Percentiles rank a stretch among this genome's conserved stretches.
Conservation (phyloP, 2,797 vertebrate genomes). For the Notamacropus eugenii region DNA sequence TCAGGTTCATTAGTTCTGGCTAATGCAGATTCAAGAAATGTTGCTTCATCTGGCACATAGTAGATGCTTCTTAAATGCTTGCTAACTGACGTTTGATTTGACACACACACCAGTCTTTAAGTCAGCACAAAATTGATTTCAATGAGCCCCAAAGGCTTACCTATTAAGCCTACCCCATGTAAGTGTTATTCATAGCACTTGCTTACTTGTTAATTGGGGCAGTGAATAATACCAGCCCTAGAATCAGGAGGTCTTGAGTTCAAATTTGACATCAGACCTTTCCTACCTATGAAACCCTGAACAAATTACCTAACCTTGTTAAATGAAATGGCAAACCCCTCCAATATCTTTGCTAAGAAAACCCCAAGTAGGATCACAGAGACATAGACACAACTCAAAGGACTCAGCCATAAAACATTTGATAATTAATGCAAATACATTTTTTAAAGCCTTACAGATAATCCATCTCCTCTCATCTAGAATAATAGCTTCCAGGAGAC, state of each 20-base stretch:
- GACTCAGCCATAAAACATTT: neutral
- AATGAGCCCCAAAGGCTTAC: neutral
- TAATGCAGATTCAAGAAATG: conserved; percentile 1
- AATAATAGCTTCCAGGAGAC: neutral
- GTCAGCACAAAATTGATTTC: neutral
- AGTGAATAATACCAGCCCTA: too few relatives aligned
- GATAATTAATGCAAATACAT: neutral
- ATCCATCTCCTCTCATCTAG: neutral
- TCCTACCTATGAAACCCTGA: neutral
- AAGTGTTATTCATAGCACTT: neutral
- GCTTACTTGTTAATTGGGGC: neutral
- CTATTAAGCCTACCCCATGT: neutral
- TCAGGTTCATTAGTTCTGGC: neutral
- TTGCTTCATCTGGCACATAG: neutral
- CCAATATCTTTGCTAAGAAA: neutral
- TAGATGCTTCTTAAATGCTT: neutral
- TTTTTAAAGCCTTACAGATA: neutral
- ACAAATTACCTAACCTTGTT: neutral
- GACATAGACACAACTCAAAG: neutral
- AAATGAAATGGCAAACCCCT: neutral
- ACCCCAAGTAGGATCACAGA: neutral
- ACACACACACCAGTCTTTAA: neutral
- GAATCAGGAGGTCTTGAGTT: neutral
- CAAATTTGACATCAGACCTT: neutral
- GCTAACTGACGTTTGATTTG: neutral